Base-by-base conservation (phyloP, 2,888 invertebrate species). In the Platycnemis pennipes region DNA sequence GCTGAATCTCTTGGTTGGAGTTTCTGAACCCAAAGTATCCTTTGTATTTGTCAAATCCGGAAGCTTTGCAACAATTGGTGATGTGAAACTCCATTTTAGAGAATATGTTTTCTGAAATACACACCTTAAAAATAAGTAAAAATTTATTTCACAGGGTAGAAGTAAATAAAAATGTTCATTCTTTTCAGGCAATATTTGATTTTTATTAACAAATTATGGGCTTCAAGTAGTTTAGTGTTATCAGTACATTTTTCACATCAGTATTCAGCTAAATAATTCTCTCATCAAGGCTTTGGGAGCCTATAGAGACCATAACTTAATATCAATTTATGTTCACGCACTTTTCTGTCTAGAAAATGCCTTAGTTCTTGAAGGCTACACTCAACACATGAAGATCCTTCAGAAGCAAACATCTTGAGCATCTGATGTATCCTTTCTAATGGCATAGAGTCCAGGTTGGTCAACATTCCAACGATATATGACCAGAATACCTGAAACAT, bases 391-490 rank as follows among this genome's bases (percentile, higher is more conserved):
- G 97, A 97, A 0, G 99, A 98, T 19, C 99, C 99, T 97, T 99
- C 99, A 63, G 99, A 99, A 1, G 99, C 99, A 97, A 99, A 99
- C 98, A 99, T 98, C 96, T 99, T 99, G 95, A 99, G 96, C 99
- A 99, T 99, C 96, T 99, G 99, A 96, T 99, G 99, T 95, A 99
- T 99, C 94, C 99, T 97, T 95, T 99, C 99, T 95, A 99, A 97
- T 0, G 99, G 98, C 96, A 99, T 97, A 0, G 98, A 98, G 96
- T 99, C 99, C 95, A 99, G 97, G 97, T 99, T 99, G 22, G 99
- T 99, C 94, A 99, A 96, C 99, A 99, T 99, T 37, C 99, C 99
- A 88, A 99, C 98, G 95, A 99, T 99, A 96, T 99, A 99, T 0
- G 99, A 99, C 99, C 99, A 99, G 96, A 99, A 99, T 88, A 98